Conservation (phyloP, 2,113 vertebrate species). For the Oreochromis spilurus region DNA sequence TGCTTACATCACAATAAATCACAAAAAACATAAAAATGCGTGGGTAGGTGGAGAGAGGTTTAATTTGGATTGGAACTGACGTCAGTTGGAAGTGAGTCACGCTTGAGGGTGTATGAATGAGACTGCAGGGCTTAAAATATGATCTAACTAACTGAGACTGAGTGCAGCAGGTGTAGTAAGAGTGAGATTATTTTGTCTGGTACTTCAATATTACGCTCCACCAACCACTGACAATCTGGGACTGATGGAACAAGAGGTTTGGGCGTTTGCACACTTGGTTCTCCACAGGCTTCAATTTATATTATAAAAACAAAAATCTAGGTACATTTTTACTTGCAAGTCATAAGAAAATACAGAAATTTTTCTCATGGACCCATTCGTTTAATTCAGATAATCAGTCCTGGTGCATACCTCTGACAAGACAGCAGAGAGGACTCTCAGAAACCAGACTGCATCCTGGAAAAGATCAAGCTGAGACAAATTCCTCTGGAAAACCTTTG, state of each 20-base stretch:
- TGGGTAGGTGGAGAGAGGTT: neutral
- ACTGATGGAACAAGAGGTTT: neutral
- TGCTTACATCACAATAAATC: neutral
- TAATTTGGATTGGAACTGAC: neutral
- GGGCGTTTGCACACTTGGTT: neutral
- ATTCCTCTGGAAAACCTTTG: neutral
- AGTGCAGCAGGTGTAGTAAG: neutral
- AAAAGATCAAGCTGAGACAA: neutral
- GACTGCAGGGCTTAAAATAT: neutral
- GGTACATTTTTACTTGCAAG: neutral
- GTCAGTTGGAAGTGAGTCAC: neutral
- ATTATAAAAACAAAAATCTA: neutral
- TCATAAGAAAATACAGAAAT: neutral
- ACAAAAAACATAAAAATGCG: neutral
- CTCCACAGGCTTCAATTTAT: rapidly evolving
- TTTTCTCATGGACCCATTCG: neutral
- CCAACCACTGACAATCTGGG: neutral
- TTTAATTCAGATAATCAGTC: neutral
- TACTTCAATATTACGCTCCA: neutral
- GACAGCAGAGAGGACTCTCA: neutral
- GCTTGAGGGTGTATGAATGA: neutral
- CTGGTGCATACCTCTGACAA: neutral
- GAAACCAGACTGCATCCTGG: neutral
- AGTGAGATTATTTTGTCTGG: neutral
- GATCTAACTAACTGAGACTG: neutral